phyloP scores from a whole-genome alignment of 1,140 invertebrate species.

The Archegozetes longisetosus region DNA sequence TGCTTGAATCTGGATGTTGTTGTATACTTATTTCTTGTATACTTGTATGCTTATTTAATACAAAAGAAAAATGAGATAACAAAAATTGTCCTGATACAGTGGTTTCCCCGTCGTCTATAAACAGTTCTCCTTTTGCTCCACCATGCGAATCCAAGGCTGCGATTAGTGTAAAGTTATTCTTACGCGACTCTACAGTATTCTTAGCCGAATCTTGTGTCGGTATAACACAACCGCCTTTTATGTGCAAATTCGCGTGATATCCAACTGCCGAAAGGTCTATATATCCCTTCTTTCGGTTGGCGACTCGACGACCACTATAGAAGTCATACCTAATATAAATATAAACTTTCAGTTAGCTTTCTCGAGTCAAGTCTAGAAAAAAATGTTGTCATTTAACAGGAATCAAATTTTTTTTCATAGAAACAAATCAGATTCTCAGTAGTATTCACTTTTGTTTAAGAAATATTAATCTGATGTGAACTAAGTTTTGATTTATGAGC shows the following conservation, averaged over 20 bases:
- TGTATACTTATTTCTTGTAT: too few relatives aligned
- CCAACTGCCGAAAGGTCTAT: conserved; percentile 17
- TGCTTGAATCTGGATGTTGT: too few relatives aligned
- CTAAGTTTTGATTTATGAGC: too few relatives aligned
- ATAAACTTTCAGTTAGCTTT: background rate
- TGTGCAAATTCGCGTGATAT: conserved; percentile 28
- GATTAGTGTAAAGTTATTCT: conserved; percentile 41
- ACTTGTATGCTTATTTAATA: too few relatives aligned
- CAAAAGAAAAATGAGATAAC: too few relatives aligned
- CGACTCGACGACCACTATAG: conserved; percentile 10
- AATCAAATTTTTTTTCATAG: too few relatives aligned
- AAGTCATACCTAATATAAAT: conserved; percentile 20
- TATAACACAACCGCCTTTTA: conserved; percentile 30
- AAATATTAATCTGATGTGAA: too few relatives aligned
- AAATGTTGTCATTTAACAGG: too few relatives aligned
- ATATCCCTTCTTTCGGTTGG: conserved; percentile 3
- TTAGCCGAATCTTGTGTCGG: conserved; percentile 24
- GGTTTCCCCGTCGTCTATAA: conserved; percentile 67
- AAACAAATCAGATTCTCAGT: too few relatives aligned
- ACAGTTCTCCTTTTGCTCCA: conserved; percentile 44
- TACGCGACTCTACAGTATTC: conserved; percentile 27
- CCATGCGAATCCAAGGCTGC: conserved; percentile 37
- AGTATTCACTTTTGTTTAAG: too few relatives aligned
- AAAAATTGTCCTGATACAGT: too few relatives aligned
- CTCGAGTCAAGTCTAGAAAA: too few relatives aligned